These are phyloP conservation scores for Hoplodrina blanda DNA, from an alignment of 2,888 invertebrate genomes.

Conservation along the genomic window DNA sequence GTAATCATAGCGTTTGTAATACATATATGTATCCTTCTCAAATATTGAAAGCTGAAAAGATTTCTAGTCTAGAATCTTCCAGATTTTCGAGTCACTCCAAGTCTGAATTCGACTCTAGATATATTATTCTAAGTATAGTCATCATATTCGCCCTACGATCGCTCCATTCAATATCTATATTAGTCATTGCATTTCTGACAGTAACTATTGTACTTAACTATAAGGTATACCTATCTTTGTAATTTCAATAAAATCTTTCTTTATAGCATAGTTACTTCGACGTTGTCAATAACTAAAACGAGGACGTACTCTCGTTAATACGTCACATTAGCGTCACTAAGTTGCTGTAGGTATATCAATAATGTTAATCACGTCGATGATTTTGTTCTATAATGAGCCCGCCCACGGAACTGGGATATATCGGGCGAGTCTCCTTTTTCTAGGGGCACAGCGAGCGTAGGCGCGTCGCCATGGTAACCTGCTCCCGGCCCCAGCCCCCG, in stretches of 20 bases:
- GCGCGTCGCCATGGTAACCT: conserved; percentile 85
- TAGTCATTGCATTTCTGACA: neutral
- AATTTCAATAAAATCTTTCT: conserved; percentile 1
- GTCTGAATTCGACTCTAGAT: neutral
- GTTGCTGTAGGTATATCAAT: conserved; percentile 56
- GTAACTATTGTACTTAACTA: neutral
- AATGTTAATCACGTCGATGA: conserved; percentile 76
- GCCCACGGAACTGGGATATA: conserved; percentile 80
- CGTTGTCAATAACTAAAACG: conserved; percentile 18
- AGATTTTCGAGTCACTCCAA: neutral
- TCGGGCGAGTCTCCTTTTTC: conserved; percentile 72
- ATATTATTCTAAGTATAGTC: no score
- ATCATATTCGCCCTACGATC: neutral
- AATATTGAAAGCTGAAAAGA: neutral
- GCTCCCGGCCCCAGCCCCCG: conserved; percentile 61
- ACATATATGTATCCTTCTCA: neutral
- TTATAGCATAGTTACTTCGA: neutral
- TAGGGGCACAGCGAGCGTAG: conserved; percentile 82
- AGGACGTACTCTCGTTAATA: conserved; percentile 29
- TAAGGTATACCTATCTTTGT: neutral
- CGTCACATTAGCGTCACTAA: conserved; percentile 51
- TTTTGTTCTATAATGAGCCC: conserved; percentile 79
- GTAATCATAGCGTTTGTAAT: neutral
- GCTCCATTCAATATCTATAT: neutral
- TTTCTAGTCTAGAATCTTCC: neutral